A percentile compares a stretch with the other conserved stretches of the same genome.
Conservation (phyloP, 2,797 vertebrate genomes). For the Sibirionetta formosa region DNA sequence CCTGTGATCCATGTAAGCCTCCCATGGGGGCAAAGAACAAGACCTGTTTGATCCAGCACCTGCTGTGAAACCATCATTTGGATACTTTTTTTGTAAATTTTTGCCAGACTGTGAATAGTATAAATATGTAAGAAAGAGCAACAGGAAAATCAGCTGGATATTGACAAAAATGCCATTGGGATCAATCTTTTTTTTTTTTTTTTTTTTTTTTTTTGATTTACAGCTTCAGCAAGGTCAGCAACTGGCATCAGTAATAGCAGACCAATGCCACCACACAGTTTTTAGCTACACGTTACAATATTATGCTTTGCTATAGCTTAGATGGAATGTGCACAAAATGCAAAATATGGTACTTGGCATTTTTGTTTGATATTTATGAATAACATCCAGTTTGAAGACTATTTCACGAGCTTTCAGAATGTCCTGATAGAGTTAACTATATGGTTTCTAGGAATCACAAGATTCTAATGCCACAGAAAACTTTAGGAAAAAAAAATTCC, state of each 20-base stretch:
- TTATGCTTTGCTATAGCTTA: neutral
- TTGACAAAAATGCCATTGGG: slow-evolving; percentile 72
- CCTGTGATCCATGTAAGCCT: slow-evolving; percentile 90
- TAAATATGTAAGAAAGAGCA: slow-evolving; percentile 82
- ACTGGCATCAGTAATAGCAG: neutral
- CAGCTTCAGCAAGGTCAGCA: slow-evolving; percentile 43
- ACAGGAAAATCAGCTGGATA: slow-evolving; percentile 79
- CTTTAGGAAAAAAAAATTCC: neutral
- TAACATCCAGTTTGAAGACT: neutral
- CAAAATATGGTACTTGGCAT: neutral
- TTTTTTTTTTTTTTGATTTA: neutral
- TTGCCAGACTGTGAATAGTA: slow-evolving; percentile 84
- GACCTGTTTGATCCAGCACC: slow-evolving; percentile 95
- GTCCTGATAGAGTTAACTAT: neutral
- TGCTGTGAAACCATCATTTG: slow-evolving; percentile 95
- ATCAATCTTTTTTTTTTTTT: slow-evolving; percentile 58
- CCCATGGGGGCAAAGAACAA: slow-evolving; percentile 90
- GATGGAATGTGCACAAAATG: neutral
- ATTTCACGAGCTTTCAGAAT: neutral
- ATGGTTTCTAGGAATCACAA: neutral
- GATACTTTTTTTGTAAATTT: slow-evolving; percentile 89
- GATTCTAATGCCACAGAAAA: slow-evolving; percentile 1
- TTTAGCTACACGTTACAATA: neutral
- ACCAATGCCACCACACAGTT: neutral
- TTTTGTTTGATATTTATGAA: neutral